Percentiles rank a stretch among this genome's conserved stretches.
Evolutionary conservation across 2,113 vertebrate genomes (phyloP).

Genomic region (Crotalus horridus): DNA sequence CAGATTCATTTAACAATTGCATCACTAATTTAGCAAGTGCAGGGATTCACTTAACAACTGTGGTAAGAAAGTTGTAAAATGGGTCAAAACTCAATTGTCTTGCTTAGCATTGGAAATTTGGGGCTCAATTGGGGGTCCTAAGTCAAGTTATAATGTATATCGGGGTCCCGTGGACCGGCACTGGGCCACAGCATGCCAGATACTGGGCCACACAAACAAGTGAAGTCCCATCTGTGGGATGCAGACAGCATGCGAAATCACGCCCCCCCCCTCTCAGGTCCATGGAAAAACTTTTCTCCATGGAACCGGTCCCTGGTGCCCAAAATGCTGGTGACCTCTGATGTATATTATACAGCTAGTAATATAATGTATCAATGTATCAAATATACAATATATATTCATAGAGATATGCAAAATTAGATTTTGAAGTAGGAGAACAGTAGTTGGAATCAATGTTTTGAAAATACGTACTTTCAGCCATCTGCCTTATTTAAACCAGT

Average conservation of each 20-base stretch:
- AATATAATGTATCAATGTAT: neutral
- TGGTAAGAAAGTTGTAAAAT: neutral
- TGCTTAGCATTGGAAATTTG: neutral
- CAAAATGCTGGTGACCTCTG: neutral
- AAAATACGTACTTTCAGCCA: constrained; percentile 19
- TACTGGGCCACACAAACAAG: too few relatives aligned
- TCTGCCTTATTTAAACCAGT: neutral
- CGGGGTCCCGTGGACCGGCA: too few relatives aligned
- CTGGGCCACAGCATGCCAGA: too few relatives aligned
- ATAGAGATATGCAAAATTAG: neutral
- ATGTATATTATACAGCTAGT: neutral
- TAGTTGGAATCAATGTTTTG: constrained; percentile 15
- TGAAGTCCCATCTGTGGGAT: too few relatives aligned
- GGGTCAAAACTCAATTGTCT: neutral
- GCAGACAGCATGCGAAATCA: too few relatives aligned
- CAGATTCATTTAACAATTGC: neutral
- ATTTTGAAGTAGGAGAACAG: neutral
- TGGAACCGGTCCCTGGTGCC: too few relatives aligned
- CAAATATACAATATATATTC: neutral
- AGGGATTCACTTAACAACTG: neutral
- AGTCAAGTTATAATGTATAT: too few relatives aligned
- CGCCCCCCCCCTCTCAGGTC: too few relatives aligned
- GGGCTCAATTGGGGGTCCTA: neutral
- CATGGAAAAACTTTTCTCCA: too few relatives aligned
- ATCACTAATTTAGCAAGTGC: neutral